Evolutionary conservation across 2,888 invertebrate genomes (phyloP), one percentile per base, ranked within the genome.

Genomic region (Sturmia bella): DNA sequence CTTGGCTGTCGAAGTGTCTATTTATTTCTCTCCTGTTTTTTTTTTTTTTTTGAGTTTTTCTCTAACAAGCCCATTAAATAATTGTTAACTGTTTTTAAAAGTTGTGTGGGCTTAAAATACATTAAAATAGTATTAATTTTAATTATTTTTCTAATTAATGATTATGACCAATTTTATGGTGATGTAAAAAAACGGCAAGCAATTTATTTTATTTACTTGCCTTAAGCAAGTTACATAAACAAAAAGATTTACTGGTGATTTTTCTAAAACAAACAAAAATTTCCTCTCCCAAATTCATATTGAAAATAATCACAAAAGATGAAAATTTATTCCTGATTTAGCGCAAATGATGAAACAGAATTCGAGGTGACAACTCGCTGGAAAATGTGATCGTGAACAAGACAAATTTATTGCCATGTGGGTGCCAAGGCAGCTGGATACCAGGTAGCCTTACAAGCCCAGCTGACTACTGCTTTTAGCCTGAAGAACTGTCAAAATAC

Each of bases 41-140:
- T 32, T 32, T 1, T 32, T 32, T 32, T 9, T 32, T 3, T 32
- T 7, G 7, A 3, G 5, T 39, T 32, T 54, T 12, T n/a, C n/a
- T 70, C 15, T 48, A 52, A 64, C 54, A 45, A 39, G 56, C 45
- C 57, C 57, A 59, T 75, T 75, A 66, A 75, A 59, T 68, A 76
- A 68, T 76, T 52, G 54, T 13, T 54, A 61, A 39, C 27, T 56
- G 17, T 27, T 43, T 66, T 41, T 64, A 27, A 27, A n/a, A 48
- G 7, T 7, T 24, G 70, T 37, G 72, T 72, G 37, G 72, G 64
- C 37, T 52, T 59, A 39, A 52, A 32, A 21, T 57, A 64, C 57
- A 79, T 79, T 64, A 73, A 79, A 78, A 72, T 57, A 57, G 37
- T 59, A 59, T 79, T 66, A 54, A 73, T 79, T 79, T 79, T 66